phyloP scores from a whole-genome alignment of 2,888 invertebrate species.

The Exocentrus adspersus region DNA sequence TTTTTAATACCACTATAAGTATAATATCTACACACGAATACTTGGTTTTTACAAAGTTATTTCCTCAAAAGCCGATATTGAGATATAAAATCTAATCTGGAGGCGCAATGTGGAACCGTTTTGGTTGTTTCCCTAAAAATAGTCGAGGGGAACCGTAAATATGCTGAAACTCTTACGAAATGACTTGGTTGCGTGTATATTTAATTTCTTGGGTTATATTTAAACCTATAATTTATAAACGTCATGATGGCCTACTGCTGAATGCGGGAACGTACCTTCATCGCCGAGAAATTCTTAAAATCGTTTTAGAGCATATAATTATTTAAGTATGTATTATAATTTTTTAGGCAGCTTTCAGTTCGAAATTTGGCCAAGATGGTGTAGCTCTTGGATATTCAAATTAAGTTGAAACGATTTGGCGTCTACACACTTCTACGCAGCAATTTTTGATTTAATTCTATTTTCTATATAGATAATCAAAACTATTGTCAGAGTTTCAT shows the following conservation, averaged over 20 bases:
- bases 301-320: neutral
- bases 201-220: constrained; percentile 51
- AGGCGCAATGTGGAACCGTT: constrained; percentile 1
- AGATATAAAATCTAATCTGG: neutral
- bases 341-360: neutral
- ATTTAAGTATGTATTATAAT: constrained; percentile 1
- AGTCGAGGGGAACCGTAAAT: constrained; percentile 26
- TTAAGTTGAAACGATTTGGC: neutral
- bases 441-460: neutral
- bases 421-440: too few relatives aligned
- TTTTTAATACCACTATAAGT: too few relatives aligned
- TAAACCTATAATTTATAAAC: constrained; percentile 53
- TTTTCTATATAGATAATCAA: too few relatives aligned
- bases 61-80: neutral
- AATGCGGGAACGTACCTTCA: constrained; percentile 17
- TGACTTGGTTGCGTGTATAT: constrained; percentile 51
- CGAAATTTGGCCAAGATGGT: neutral
- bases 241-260: constrained; percentile 44
- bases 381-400: neutral
- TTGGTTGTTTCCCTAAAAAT: constrained; percentile 7
- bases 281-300: constrained; percentile 5
- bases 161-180: constrained; percentile 49
- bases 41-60: too few relatives aligned
- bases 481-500: too few relatives aligned
- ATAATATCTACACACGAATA: too few relatives aligned